These are phyloP conservation scores for Oithona nana DNA, from an alignment of 2,888 invertebrate species.

Conservation along the genomic window DNA sequence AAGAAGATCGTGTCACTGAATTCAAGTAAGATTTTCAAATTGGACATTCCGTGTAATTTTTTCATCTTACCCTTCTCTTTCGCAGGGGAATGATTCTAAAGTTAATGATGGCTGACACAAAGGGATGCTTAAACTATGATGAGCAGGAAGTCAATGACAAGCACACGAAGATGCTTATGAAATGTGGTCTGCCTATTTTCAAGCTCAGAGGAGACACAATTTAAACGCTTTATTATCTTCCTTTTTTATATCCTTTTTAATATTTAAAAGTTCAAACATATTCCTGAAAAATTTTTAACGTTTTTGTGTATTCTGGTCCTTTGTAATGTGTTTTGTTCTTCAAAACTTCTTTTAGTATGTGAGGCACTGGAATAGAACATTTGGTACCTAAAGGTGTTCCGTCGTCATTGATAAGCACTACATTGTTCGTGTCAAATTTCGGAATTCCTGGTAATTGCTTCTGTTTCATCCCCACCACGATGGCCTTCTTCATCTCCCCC, in stretches of 20 bases:
- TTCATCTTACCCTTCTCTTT: background rate
- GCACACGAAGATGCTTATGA: background rate
- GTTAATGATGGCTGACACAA: background rate
- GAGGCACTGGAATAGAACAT: slow-evolving; percentile 86
- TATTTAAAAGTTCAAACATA: background rate
- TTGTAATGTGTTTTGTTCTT: slow-evolving; percentile 59
- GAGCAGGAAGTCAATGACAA: background rate
- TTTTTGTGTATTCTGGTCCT: slow-evolving; percentile 75
- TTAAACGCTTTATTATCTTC: too few relatives aligned
- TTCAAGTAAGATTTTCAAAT: background rate
- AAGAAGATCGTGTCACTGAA: background rate
- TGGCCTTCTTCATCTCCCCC: slow-evolving; percentile 83
- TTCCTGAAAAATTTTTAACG: slow-evolving; percentile 67
- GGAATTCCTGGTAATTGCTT: slow-evolving; percentile 61
- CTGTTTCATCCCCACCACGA: slow-evolving; percentile 69
- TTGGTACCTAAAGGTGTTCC: slow-evolving; percentile 87
- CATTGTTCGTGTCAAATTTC: slow-evolving; percentile 81
- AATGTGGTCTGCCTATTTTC: background rate
- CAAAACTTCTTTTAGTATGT: slow-evolving; percentile 58
- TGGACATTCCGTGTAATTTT: background rate
- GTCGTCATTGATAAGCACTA: slow-evolving; percentile 83
- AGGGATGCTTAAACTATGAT: background rate
- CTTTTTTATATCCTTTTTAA: too few relatives aligned
- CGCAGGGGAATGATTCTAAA: background rate
- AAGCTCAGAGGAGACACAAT: background rate